Evolutionary conservation across 2,797 vertebrate species (phyloP), one percentile per base, ranked within the genome.

Genomic region (Protosalanx chinensis): DNA sequence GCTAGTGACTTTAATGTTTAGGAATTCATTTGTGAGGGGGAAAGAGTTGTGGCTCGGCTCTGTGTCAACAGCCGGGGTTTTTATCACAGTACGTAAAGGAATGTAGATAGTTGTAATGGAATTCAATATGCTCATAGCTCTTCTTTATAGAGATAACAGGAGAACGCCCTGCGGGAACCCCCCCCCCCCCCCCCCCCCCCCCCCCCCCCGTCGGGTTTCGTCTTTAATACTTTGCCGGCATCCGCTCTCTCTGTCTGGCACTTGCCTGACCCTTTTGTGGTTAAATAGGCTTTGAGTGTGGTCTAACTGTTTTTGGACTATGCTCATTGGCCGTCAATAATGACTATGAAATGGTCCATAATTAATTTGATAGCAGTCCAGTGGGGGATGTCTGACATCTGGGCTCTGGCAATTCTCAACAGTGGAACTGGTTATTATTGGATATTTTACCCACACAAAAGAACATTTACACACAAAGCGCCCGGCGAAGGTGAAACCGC

Each of bases 391-490:
- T 75, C 79, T 79, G 46, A 73, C 58, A 49, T 46, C 81, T 60
- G 57, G 68, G 12, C 67, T 77, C 76, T 20, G 75, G 70, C 77
- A 75, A 70, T 69, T 76, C 73, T 76, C 70, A 32, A 74, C 64
- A 64, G 66, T 68, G 71, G 72, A 70, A 76, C 80, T 75, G 83
- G 74, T 79, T 82, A 77, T 76, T 61, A 49, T 83, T 78, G 27
- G 64, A 86, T 81, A 78, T 75, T 68, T 81, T 75, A 73, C 82
- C 81, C 85, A 81, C 82, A 74, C 84, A 85, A 82, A 86, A 76
- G 79, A 84, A 84, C 71, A 76, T 76, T 32, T 56, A n/a, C 51
- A 2, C 15, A 56, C 51, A 56, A 56, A 56, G 51, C 51, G 3
- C 51, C n/a, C 51, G 0, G 51, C 18, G 51, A n/a, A 56, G 51